phyloP scores from a whole-genome alignment of 2,797 vertebrate species.

The Potorous gilbertii region DNA sequence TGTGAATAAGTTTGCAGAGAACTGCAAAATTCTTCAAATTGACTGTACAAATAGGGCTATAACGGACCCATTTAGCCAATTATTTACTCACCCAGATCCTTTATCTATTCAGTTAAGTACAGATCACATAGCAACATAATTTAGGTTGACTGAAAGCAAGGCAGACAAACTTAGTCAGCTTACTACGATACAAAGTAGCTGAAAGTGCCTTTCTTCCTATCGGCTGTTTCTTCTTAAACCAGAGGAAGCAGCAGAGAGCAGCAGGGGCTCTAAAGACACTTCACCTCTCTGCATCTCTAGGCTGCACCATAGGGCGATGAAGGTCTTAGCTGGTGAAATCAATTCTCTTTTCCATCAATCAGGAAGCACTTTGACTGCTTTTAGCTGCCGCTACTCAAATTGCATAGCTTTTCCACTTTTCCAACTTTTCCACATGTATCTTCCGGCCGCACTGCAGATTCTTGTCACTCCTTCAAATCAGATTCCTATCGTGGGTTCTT shows the following conservation, averaged over 20 bases:
- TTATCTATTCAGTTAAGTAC: neutral
- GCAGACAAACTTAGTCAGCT: neutral
- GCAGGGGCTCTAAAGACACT: neutral
- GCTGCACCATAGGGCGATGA: neutral
- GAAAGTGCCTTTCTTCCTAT: neutral
- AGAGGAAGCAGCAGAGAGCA: neutral
- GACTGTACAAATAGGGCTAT: neutral
- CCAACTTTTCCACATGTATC: neutral
- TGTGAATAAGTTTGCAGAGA: neutral
- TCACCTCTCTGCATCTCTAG: neutral
- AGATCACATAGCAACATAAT: neutral
- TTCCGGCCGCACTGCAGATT: neutral
- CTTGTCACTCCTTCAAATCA: neutral
- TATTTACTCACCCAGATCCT: neutral
- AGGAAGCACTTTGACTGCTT: neutral
- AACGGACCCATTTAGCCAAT: neutral
- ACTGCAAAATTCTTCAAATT: neutral
- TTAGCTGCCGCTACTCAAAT: neutral
- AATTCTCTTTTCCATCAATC: neutral
- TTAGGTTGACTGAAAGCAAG: neutral
- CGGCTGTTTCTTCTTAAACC: neutral
- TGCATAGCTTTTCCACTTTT: neutral
- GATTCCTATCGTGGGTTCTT: neutral
- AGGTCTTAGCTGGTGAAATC: neutral
- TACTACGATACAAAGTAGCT: neutral